phyloP scores from a whole-genome alignment of 1,140 invertebrate species.

The Mactra quadrangularis region DNA sequence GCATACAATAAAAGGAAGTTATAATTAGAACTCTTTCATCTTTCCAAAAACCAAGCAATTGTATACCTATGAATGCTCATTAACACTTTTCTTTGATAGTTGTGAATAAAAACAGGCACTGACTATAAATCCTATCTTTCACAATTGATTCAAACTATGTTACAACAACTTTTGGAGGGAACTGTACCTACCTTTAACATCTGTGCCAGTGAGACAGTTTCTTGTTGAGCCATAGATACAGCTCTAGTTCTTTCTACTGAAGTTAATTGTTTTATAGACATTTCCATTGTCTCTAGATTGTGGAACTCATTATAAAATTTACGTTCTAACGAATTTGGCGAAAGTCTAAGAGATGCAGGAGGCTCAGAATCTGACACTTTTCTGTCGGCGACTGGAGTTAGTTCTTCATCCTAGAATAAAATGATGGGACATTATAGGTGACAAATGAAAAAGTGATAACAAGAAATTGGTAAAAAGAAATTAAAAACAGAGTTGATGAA shows the following conservation, averaged over 20 bases:
- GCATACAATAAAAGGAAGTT: too few relatives aligned
- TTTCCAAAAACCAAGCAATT: too few relatives aligned
- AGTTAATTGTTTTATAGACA: constrained; percentile 79
- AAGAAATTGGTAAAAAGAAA: neutral
- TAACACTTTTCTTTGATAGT: too few relatives aligned
- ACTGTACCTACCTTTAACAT: constrained; percentile 84
- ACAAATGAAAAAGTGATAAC: neutral
- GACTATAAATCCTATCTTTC: too few relatives aligned
- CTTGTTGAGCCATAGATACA: constrained; percentile 83
- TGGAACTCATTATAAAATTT: constrained; percentile 80
- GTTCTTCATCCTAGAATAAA: constrained; percentile 30
- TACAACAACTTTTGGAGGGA: too few relatives aligned
- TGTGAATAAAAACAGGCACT: too few relatives aligned
- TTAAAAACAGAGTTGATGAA: neutral
- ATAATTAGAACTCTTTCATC: too few relatives aligned
- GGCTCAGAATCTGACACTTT: constrained; percentile 38
- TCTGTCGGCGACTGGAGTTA: constrained; percentile 32
- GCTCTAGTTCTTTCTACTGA: constrained; percentile 80
- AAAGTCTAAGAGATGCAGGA: constrained; percentile 65
- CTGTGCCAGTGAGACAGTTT: constrained; percentile 83
- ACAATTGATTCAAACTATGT: too few relatives aligned
- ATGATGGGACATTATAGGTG: neutral
- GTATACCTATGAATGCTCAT: too few relatives aligned
- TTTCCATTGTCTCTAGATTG: constrained; percentile 82
- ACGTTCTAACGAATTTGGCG: constrained; percentile 79